Evolutionary conservation across 1,140 invertebrate species (phyloP).

Genomic region (Drosophila dunni): DNA sequence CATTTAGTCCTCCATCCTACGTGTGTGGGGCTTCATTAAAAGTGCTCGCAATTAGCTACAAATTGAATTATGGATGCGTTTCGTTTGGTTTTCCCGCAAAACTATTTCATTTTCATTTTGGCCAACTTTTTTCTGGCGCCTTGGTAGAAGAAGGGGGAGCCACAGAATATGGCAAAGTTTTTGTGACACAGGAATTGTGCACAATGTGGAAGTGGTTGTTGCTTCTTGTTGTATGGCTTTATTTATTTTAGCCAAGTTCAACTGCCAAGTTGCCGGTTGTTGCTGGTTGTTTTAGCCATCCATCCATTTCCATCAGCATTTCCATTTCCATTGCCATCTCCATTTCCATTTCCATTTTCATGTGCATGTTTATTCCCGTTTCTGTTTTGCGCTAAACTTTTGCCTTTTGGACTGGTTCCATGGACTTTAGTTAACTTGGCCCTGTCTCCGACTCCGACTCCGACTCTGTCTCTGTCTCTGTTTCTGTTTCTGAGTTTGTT

Average conservation of each 20-base stretch:
- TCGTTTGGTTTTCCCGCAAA: constrained; percentile 38
- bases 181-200: constrained; percentile 58
- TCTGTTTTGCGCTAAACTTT: constrained; percentile 74
- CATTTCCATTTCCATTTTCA: constrained; percentile 33
- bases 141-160: background rate
- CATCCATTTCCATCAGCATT: constrained; percentile 65
- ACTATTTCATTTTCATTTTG: constrained; percentile 76
- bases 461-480: constrained; percentile 18
- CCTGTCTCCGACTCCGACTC: no score
- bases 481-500: constrained; percentile 12
- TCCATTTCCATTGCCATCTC: constrained; percentile 11
- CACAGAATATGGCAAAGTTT: constrained; percentile 37
- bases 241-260: constrained; percentile 82
- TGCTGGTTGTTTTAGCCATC: constrained; percentile 35
- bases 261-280: constrained; percentile 53
- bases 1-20: background rate
- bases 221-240: constrained; percentile 73
- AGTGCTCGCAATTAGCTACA: constrained; percentile 59
- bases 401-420: constrained; percentile 46
- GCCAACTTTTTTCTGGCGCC: constrained; percentile 44
- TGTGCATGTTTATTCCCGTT: constrained; percentile 27
- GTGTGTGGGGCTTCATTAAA: constrained; percentile 47
- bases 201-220: constrained; percentile 39
- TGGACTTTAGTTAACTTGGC: constrained; percentile 33
- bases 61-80: constrained; percentile 75